These are phyloP conservation scores for Aegotheles bennettii DNA, from an alignment of 2,113 vertebrate species.

Conservation along the genomic window DNA sequence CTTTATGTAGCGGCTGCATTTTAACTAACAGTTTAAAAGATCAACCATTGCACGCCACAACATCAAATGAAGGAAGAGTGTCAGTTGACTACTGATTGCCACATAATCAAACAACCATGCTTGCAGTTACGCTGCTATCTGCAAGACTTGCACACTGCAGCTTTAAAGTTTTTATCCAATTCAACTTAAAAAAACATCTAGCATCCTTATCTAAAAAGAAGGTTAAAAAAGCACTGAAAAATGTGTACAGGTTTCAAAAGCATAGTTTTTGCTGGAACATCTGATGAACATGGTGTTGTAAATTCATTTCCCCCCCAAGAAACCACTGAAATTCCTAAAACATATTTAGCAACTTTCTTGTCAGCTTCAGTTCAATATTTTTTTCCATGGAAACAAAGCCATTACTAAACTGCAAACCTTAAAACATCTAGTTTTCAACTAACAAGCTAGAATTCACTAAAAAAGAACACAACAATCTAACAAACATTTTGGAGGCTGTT, in stretches of 20 bases:
- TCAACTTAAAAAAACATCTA: background rate
- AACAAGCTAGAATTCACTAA: background rate
- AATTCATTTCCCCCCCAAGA: background rate
- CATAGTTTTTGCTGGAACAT: background rate
- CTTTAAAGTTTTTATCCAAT: background rate
- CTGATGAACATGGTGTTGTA: background rate
- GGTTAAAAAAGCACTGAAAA: background rate
- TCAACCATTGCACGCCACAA: background rate
- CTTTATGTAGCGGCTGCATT: background rate
- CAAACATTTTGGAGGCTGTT: background rate
- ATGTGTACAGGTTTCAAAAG: background rate
- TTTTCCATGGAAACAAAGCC: background rate
- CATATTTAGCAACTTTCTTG: background rate
- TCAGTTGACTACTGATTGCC: background rate
- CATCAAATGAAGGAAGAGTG: background rate
- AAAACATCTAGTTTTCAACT: background rate
- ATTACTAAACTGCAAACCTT: background rate
- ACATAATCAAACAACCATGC: background rate
- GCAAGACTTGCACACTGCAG: background rate
- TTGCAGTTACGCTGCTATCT: background rate
- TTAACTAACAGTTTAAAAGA: background rate
- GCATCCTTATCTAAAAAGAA: background rate
- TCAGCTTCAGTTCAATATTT: background rate
- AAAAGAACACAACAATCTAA: background rate
- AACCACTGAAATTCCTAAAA: background rate